These are phyloP conservation scores for Corythaeola cristata DNA, from an alignment of 2,113 vertebrate genomes.

Conservation along the genomic window DNA sequence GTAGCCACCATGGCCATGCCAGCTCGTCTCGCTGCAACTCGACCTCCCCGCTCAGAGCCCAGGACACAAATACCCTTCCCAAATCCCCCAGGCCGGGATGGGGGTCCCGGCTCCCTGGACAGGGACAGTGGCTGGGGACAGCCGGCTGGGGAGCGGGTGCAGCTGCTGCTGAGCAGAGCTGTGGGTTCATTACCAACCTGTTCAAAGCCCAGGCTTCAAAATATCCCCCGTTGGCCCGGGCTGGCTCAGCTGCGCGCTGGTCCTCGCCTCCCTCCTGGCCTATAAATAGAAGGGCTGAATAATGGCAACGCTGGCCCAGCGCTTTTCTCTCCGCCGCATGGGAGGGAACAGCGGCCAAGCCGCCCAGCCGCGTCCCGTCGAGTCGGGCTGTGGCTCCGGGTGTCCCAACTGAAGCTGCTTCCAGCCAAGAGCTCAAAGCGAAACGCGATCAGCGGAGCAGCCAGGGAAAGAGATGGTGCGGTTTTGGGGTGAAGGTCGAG, in stretches of 20 bases:
- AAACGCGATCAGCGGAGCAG: background rate
- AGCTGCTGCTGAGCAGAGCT: constrained; percentile 22
- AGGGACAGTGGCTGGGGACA: background rate
- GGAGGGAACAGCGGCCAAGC: accelerated
- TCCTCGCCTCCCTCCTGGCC: constrained; percentile 30
- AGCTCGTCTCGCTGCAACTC: accelerated
- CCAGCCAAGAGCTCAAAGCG: background rate
- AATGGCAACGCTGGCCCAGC: constrained; percentile 26
- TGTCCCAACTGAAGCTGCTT: background rate
- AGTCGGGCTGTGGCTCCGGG: accelerated
- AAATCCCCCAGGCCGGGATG: accelerated
- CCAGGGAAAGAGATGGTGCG: background rate
- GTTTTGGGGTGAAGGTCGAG: background rate
- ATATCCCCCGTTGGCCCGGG: background rate
- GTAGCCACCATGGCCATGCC: background rate
- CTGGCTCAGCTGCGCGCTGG: constrained; percentile 50
- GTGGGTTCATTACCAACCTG: constrained; percentile 22
- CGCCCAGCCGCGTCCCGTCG: background rate
- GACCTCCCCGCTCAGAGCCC: background rate
- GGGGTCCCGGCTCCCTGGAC: background rate
- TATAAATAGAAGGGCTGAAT: constrained; percentile 48
- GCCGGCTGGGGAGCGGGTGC: background rate
- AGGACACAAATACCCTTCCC: background rate
- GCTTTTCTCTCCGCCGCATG: background rate
- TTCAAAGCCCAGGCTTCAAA: constrained; percentile 36